Conservation (phyloP, 1,140 invertebrate genomes). For the Eupristina koningsbergeri region DNA sequence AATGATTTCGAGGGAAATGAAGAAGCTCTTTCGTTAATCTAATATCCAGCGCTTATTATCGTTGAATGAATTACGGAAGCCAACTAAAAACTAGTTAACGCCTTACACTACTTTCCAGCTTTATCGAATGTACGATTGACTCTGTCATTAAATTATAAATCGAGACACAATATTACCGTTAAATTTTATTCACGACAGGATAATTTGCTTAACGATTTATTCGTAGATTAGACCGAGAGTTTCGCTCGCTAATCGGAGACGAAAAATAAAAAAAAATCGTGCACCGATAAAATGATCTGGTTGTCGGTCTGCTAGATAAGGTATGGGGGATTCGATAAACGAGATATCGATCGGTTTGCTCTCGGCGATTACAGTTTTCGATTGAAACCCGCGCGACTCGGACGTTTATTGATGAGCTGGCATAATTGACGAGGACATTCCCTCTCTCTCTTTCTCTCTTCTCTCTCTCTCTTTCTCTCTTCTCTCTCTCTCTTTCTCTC, state of each 20-base stretch:
- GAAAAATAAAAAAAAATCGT: not conserved
- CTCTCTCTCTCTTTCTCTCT: not conserved
- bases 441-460: not conserved
- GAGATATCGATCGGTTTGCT: not conserved
- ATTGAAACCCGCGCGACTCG: not conserved
- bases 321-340: not conserved
- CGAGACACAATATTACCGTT: too few species aligned
- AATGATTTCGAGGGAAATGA: not conserved
- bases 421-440: slow-evolving; percentile 5
- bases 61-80: not conserved
- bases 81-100: not conserved
- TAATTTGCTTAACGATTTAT: not conserved
- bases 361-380: not conserved
- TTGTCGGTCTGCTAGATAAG: not conserved
- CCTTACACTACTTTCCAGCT: not conserved
- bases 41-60: not conserved
- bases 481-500: too few species aligned
- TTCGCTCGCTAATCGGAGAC: not conserved
- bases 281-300: not conserved
- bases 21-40: too few species aligned
- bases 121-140: not conserved
- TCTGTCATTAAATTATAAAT: not conserved
- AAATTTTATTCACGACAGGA: not conserved
- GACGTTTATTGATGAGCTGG: slow-evolving; percentile 39
- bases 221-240: not conserved